Percentiles rank a stretch among this genome's conserved stretches.
These are phyloP conservation scores for Cacatua alba DNA, from an alignment of 2,113 vertebrate genomes.

Conservation along the genomic window DNA sequence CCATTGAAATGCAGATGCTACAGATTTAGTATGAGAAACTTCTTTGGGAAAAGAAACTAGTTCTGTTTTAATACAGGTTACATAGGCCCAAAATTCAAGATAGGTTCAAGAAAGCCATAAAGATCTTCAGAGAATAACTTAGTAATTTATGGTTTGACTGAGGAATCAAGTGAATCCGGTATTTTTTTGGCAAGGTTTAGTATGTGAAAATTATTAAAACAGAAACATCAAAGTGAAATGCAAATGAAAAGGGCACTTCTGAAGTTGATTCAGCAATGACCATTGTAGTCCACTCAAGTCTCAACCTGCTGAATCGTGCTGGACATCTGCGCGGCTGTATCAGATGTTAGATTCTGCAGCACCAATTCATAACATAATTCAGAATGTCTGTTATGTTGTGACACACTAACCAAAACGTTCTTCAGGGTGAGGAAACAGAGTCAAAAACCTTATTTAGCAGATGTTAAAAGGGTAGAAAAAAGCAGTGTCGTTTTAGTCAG, in stretches of 20 bases:
- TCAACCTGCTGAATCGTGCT: background rate
- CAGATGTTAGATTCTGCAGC: background rate
- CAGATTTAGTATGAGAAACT: background rate
- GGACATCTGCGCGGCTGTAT: background rate
- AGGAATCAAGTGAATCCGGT: background rate
- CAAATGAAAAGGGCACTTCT: background rate
- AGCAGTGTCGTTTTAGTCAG: background rate
- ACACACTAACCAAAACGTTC: background rate
- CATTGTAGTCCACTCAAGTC: background rate
- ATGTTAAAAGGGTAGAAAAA: background rate
- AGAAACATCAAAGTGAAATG: background rate
- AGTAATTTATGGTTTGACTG: background rate
- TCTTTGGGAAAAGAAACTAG: background rate
- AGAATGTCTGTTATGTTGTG: background rate
- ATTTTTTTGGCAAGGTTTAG: background rate
- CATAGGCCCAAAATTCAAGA: background rate
- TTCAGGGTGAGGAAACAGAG: background rate
- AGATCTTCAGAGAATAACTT: background rate
- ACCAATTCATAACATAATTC: background rate
- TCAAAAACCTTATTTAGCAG: background rate
- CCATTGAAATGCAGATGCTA: background rate
- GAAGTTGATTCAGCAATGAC: background rate
- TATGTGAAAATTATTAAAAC: background rate
- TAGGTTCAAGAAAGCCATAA: background rate
- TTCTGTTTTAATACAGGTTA: background rate